Evolutionary conservation across 2,113 vertebrate species (phyloP).

Genomic region (Isurus oxyrinchus): DNA sequence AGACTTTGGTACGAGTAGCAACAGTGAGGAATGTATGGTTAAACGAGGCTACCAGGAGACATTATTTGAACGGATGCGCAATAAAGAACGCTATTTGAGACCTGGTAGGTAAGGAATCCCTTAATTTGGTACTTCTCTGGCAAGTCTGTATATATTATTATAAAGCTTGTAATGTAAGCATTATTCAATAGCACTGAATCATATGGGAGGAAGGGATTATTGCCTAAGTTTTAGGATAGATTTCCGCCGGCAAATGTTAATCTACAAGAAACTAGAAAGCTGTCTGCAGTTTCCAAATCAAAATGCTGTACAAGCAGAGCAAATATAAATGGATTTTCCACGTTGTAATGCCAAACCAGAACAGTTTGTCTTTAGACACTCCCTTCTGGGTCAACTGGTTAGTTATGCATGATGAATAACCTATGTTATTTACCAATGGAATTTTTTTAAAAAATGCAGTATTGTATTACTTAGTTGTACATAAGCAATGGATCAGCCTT

Average conservation of each 20-base stretch:
- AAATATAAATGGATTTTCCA: background rate
- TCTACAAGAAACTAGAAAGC: background rate
- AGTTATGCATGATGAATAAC: slow-evolving; percentile 25
- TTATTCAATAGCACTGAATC: background rate
- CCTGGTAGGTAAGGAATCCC: slow-evolving; percentile 14
- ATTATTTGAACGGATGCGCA: background rate
- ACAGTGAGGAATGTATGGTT: slow-evolving; percentile 9
- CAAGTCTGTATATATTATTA: slow-evolving; percentile 18
- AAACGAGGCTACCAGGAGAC: background rate
- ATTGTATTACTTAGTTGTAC: background rate
- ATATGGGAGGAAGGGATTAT: slow-evolving; percentile 2
- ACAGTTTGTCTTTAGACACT: background rate
- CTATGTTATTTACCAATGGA: slow-evolving; percentile 20
- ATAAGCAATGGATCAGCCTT: background rate
- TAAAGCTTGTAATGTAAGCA: background rate
- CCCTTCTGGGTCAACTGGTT: background rate
- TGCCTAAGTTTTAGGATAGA: background rate
- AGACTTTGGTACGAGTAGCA: background rate
- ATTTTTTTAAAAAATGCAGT: background rate
- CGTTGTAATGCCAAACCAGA: background rate
- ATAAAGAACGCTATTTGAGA: background rate
- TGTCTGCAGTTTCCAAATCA: background rate
- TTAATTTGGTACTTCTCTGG: background rate
- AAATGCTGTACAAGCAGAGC: background rate
- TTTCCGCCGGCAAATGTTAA: slow-evolving; percentile 17